These are phyloP conservation scores for Mormyrus hasselquistii DNA, from an alignment of 2,797 vertebrate species.

Conservation along the genomic window DNA sequence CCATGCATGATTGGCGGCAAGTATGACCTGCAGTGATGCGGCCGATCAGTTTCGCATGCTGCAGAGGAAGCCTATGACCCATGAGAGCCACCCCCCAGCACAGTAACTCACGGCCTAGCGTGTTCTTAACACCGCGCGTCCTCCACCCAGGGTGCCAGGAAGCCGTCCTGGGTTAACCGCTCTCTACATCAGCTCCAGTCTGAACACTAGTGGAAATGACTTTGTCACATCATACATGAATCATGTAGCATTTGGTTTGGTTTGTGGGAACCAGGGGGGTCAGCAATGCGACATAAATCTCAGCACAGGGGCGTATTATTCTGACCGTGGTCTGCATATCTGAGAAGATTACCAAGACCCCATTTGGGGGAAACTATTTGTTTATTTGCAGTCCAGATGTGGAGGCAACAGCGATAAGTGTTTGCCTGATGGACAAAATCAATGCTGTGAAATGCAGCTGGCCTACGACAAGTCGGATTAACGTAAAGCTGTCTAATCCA, in stretches of 20 bases:
- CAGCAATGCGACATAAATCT: not conserved
- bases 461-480: not conserved
- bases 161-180: constrained; percentile 36
- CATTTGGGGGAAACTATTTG: constrained; percentile 8
- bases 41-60: constrained; percentile 58
- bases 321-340: not conserved
- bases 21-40: constrained; percentile 48
- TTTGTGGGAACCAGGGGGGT: not conserved
- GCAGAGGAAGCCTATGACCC: constrained; percentile 38
- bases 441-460: not conserved
- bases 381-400: constrained; percentile 30
- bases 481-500: constrained; percentile 13
- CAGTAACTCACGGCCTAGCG: not conserved
- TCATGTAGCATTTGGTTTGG: not conserved
- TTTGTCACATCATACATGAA: constrained; percentile 4
- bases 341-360: constrained; percentile 12
- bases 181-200: not conserved
- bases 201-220: not conserved
- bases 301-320: not conserved
- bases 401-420: not conserved
- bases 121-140: not conserved
- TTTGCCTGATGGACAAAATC: not conserved
- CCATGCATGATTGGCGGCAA: constrained; percentile 40
- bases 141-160: not conserved
- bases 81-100: not conserved